A percentile compares a stretch with the other conserved stretches of the same genome.
Evolutionary conservation across 2,888 invertebrate species (phyloP).

Genomic region (Eilema griseolum): DNA sequence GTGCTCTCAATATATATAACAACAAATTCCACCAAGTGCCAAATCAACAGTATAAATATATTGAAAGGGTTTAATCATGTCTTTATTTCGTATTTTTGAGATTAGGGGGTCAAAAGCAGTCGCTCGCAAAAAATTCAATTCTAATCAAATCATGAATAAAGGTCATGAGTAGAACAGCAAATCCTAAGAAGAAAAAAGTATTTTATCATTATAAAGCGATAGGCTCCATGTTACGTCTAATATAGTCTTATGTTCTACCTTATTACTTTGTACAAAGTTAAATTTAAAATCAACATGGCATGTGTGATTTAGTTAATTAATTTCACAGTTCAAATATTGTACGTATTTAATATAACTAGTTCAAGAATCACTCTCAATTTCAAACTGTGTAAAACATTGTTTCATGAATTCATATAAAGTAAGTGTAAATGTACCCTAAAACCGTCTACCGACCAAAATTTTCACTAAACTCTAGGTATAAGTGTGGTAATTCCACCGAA

Average conservation of each 20-base stretch:
- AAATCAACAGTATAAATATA: no score
- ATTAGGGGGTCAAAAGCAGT: no score
- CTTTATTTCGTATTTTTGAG: no score
- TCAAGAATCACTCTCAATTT: not conserved
- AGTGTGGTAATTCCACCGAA: conserved; percentile 34
- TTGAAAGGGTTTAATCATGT: no score
- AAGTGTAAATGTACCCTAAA: not conserved
- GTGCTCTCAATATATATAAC: no score
- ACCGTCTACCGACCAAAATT: not conserved
- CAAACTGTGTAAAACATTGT: not conserved
- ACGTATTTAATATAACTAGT: not conserved
- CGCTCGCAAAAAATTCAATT: no score
- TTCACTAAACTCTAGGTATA: conserved; percentile 48
- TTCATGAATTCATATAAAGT: not conserved
- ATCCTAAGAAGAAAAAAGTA: no score
- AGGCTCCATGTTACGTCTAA: no score
- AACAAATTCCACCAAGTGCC: no score
- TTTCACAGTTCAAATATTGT: not conserved
- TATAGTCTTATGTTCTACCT: not conserved
- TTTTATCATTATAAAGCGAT: no score
- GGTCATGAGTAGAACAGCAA: no score
- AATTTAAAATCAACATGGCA: not conserved
- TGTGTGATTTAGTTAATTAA: not conserved
- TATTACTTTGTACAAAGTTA: not conserved
- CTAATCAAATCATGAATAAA: no score